phyloP scores from a whole-genome alignment of 2,888 invertebrate genomes.

The Protophormia terraenovae region DNA sequence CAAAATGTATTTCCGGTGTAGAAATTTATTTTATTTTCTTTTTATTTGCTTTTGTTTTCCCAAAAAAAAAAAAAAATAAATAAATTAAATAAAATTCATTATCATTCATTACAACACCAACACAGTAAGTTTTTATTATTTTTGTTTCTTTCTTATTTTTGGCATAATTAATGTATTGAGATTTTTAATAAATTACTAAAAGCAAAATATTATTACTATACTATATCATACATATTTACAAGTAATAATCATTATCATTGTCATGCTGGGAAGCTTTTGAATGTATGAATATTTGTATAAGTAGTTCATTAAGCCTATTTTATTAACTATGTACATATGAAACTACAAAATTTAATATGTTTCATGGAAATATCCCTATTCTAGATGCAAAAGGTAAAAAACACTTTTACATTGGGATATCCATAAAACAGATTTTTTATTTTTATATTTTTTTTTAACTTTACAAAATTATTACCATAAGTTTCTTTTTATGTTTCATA shows the following conservation, averaged over 20 bases:
- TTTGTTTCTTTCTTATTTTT: not conserved
- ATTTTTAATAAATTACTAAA: slow-evolving; percentile 26
- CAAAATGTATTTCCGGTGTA: not conserved
- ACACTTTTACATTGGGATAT: no score
- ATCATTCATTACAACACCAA: not conserved
- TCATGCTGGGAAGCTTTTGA: not conserved
- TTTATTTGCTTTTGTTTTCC: not conserved
- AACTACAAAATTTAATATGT: not conserved
- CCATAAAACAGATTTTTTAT: no score
- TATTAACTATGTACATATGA: not conserved
- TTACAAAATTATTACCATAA: no score
- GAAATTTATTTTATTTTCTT: not conserved
- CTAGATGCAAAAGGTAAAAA: no score
- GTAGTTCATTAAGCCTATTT: slow-evolving; percentile 12
- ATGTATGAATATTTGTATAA: no score
- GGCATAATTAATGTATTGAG: slow-evolving; percentile 22
- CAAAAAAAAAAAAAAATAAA: not conserved
- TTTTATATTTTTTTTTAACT: no score
- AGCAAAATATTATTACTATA: not conserved
- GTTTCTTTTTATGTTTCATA: no score
- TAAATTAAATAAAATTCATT: slow-evolving; percentile 8
- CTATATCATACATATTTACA: not conserved
- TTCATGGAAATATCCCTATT: not conserved
- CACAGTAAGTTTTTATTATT: not conserved
- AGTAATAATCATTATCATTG: slow-evolving; percentile 10